phyloP scores from a whole-genome alignment of 2,113 vertebrate species.

The Oncorhynchus keta region DNA sequence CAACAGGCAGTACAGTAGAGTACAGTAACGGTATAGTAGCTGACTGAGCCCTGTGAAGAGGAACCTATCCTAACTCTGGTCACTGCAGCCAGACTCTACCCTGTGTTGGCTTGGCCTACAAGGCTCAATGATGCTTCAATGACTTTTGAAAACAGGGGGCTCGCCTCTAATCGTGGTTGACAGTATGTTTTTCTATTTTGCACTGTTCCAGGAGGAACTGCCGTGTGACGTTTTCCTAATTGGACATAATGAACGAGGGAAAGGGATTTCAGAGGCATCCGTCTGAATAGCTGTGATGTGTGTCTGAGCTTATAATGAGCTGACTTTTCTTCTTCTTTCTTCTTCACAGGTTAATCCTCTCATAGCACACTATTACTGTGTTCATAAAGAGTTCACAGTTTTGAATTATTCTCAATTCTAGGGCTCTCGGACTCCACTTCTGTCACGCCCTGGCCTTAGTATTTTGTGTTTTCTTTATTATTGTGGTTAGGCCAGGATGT shows the following conservation, averaged over 20 bases:
- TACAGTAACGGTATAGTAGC: too few relatives aligned
- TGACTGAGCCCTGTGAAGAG: too few relatives aligned
- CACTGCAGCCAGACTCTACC: neutral
- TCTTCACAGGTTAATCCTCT: neutral
- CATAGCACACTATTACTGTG: neutral
- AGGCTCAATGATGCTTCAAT: conserved; percentile 50
- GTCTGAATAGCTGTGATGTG: neutral
- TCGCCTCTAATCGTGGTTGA: conserved; percentile 57
- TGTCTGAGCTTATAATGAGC: neutral
- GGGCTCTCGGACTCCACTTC: too few relatives aligned
- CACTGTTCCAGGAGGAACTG: conserved; percentile 30
- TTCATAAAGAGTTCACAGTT: too few relatives aligned
- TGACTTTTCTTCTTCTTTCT: neutral
- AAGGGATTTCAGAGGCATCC: neutral
- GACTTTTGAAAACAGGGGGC: conserved; percentile 14
- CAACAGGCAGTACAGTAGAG: too few relatives aligned
- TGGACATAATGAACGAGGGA: conserved; percentile 59
- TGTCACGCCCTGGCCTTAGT: too few relatives aligned
- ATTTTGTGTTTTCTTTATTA: too few relatives aligned
- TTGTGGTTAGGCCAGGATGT: too few relatives aligned
- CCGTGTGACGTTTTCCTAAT: conserved; percentile 61
- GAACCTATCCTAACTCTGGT: too few relatives aligned
- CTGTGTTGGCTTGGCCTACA: conserved; percentile 37
- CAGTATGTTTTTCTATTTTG: conserved; percentile 62
- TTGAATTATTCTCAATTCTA: too few relatives aligned